Evolutionary conservation across 2,888 invertebrate species (phyloP).

Genomic region (Brassicogethes aeneus): DNA sequence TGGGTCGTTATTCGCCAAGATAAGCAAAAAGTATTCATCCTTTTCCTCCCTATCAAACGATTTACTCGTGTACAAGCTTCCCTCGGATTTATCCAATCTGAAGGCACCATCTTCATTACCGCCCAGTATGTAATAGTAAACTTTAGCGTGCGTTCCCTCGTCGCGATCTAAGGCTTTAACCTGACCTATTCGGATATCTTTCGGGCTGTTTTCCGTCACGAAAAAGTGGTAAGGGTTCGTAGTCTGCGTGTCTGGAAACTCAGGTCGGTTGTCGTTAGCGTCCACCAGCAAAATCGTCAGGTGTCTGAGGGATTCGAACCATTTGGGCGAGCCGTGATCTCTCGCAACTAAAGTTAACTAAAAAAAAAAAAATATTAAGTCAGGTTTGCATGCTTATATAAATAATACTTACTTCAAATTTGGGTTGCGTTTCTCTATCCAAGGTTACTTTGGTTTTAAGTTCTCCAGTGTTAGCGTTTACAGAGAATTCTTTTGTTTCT

Average conservation of each 20-base stretch:
- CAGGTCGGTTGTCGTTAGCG: slow-evolving; percentile 73
- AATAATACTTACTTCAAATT: slow-evolving; percentile 47
- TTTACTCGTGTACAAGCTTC: slow-evolving; percentile 68
- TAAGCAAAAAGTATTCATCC: slow-evolving; percentile 63
- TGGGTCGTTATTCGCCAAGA: slow-evolving; percentile 78
- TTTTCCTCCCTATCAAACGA: slow-evolving; percentile 75
- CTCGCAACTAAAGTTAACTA: slow-evolving; percentile 72
- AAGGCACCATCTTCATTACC: slow-evolving; percentile 74
- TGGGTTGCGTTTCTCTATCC: slow-evolving; percentile 64
- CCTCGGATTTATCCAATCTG: slow-evolving; percentile 69
- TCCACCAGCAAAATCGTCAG: slow-evolving; percentile 69
- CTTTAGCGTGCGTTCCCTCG: slow-evolving; percentile 69
- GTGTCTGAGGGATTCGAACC: slow-evolving; percentile 68
- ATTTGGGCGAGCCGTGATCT: slow-evolving; percentile 74
- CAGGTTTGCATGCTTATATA: neutral
- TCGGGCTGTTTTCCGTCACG: slow-evolving; percentile 60
- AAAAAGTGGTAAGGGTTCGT: slow-evolving; percentile 57
- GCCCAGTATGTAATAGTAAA: slow-evolving; percentile 74
- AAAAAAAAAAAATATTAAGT: slow-evolving; percentile 17
- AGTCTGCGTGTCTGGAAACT: slow-evolving; percentile 54
- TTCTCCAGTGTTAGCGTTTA: slow-evolving; percentile 72
- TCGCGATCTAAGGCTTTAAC: slow-evolving; percentile 68
- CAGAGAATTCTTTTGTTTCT: slow-evolving; percentile 73
- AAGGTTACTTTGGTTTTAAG: slow-evolving; percentile 68
- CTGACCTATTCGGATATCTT: slow-evolving; percentile 57